These are phyloP conservation scores for Sminthurinus signatus DNA, from an alignment of 1,140 invertebrate species.

Conservation along the genomic window DNA sequence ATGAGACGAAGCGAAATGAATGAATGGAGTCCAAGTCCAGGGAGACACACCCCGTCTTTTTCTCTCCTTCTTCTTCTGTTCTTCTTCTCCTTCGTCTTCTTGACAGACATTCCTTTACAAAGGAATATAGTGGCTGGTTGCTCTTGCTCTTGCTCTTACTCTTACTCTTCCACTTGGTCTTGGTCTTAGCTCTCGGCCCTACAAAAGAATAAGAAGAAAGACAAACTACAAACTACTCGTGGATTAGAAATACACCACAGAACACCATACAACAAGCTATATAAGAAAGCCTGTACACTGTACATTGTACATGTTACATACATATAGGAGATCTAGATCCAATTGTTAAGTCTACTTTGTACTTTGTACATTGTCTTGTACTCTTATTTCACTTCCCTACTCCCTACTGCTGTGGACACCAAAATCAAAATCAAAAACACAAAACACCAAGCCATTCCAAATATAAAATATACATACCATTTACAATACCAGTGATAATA, in stretches of 20 bases:
- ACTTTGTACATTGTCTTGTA: too few relatives aligned
- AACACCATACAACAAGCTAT: not conserved
- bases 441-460: too few relatives aligned
- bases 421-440: too few relatives aligned
- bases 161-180: too few relatives aligned
- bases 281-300: not conserved
- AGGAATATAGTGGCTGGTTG: too few relatives aligned
- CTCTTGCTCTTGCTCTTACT: too few relatives aligned
- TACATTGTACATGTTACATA: not conserved
- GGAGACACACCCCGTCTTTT: conserved; percentile 21
- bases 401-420: too few relatives aligned
- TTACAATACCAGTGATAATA: too few relatives aligned
- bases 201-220: not conserved
- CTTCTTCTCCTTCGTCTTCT: conserved; percentile 7
- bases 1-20: conserved; percentile 12
- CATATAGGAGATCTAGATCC: not conserved
- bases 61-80: not conserved
- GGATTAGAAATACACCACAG: not conserved
- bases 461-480: too few relatives aligned
- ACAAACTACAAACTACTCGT: not conserved
- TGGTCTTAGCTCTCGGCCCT: too few relatives aligned
- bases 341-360: not conserved
- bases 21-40: conserved; percentile 19
- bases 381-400: too few relatives aligned
- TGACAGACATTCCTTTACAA: conserved; percentile 10